A percentile compares a stretch with the other conserved stretches of the same genome.
Evolutionary conservation across 2,797 vertebrate genomes (phyloP).

Genomic region (Heterohyrax brucei): DNA sequence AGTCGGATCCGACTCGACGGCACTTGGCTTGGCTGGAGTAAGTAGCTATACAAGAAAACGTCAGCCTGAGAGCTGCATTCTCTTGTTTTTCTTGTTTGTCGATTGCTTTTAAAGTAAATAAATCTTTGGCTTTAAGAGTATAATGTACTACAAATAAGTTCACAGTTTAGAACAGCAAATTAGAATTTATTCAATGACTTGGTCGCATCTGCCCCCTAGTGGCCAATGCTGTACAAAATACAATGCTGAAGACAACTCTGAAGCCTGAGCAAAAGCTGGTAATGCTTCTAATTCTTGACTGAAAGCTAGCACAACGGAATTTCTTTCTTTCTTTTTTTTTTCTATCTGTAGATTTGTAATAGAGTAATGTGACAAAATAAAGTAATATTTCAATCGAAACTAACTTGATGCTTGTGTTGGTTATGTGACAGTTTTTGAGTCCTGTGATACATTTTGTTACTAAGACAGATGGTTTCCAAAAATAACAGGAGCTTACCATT

Average conservation of each 20-base stretch:
- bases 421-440: slow-evolving; percentile 4
- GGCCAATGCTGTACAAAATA: background rate
- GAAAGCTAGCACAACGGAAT: background rate
- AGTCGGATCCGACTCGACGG: too few relatives aligned
- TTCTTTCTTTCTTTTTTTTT: background rate
- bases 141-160: background rate
- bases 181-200: slow-evolving; percentile 57
- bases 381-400: slow-evolving; percentile 1
- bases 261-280: background rate
- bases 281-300: background rate
- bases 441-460: background rate
- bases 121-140: background rate
- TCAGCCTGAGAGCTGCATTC: slow-evolving; percentile 5
- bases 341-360: background rate
- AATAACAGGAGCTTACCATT: background rate
- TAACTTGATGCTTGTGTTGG: background rate
- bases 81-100: background rate
- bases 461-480: background rate
- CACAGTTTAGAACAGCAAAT: background rate
- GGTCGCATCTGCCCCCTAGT: slow-evolving; percentile 79
- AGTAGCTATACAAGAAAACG: slow-evolving; percentile 10
- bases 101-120: background rate
- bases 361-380: background rate
- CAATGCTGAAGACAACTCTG: background rate
- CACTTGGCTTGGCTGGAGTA: background rate